phyloP scores from a whole-genome alignment of 2,113 vertebrate genomes.

The Rhabdornis inornatus region DNA sequence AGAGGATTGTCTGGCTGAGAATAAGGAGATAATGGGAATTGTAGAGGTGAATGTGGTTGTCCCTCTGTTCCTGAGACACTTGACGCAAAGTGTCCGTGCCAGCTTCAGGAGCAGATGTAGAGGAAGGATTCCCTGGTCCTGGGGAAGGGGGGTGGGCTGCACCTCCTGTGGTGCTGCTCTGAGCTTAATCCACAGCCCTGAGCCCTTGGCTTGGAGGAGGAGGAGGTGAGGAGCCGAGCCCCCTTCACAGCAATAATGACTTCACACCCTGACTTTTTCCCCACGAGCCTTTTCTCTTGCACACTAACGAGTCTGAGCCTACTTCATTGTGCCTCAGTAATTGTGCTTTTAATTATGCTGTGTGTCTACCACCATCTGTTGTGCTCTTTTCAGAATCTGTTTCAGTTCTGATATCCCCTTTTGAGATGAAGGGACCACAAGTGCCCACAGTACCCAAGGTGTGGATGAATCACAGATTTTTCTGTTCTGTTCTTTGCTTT shows the following conservation, averaged over 20 bases:
- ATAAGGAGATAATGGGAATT: not conserved
- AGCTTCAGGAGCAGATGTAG: not conserved
- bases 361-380: conserved; percentile 59
- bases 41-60: not conserved
- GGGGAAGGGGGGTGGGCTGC: not conserved
- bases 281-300: conserved; percentile 1
- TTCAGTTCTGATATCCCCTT: conserved; percentile 50
- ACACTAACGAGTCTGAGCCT: conserved; percentile 17
- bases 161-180: not conserved
- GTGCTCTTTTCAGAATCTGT: conserved; percentile 51
- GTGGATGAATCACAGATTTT: conserved; percentile 55
- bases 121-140: not conserved
- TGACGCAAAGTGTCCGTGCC: not conserved
- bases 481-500: conserved; percentile 26
- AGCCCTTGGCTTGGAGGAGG: not conserved
- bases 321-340: conserved; percentile 29
- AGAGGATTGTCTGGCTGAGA: not conserved
- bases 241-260: not conserved
- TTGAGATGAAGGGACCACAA: conserved; percentile 39
- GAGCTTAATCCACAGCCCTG: not conserved
- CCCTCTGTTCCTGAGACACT: not conserved
- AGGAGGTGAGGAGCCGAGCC: not conserved
- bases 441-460: conserved; percentile 31
- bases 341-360: conserved; percentile 49
- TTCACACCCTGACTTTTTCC: not conserved